Conservation (phyloP, 2,797 vertebrate species). For the Lithobates sylvaticus region DNA sequence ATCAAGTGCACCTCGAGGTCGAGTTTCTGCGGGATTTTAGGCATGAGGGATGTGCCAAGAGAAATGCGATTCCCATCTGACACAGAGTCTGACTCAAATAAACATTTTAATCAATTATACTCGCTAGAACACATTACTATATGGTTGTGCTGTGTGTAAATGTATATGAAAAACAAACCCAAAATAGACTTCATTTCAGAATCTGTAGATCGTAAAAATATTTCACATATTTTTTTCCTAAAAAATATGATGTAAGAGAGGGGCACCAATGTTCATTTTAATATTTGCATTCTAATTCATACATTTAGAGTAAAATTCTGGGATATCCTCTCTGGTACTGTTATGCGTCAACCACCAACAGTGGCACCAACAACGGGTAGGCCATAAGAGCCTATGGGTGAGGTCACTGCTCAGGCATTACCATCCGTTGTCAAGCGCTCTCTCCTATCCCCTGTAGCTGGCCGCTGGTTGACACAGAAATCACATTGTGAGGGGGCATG, state of each 20-base stretch:
- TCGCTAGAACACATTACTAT: background rate
- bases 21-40: background rate
- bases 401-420: too few species aligned
- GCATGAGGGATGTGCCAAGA: background rate
- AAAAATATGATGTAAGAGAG: background rate
- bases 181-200: background rate
- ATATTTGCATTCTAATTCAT: background rate
- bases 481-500: too few species aligned
- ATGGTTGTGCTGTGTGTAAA: background rate
- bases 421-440: too few species aligned
- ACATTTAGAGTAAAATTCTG: too few species aligned
- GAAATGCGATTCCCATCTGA: conserved; percentile 8
- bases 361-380: too few species aligned
- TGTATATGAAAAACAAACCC: background rate
- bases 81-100: background rate
- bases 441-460: too few species aligned
- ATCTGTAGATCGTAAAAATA: background rate
- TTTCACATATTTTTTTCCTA: background rate
- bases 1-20: background rate
- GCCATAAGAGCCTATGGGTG: too few species aligned
- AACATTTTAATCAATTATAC: conserved; percentile 6
- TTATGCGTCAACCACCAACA: too few species aligned
- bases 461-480: too few species aligned
- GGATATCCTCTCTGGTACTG: too few species aligned
- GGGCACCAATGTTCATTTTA: background rate